Evolutionary conservation across 2,797 vertebrate species (phyloP).

Genomic region (Argya squamiceps): DNA sequence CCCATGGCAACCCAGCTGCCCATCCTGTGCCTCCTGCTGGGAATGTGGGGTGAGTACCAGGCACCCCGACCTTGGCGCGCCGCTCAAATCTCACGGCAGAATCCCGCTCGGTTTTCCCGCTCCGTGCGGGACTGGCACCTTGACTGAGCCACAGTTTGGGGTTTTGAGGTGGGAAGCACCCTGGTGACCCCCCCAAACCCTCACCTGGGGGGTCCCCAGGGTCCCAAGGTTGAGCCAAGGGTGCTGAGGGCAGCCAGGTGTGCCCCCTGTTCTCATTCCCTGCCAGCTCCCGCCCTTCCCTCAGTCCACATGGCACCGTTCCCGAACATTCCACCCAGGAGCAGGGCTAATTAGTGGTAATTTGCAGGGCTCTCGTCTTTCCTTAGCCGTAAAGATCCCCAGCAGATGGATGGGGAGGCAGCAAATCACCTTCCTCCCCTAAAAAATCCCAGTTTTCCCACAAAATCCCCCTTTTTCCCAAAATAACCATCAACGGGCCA

Average conservation of each 20-base stretch:
- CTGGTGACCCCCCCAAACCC: neutral
- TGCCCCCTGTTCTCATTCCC: neutral
- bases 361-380: accelerated
- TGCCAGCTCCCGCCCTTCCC: accelerated
- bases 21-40: slow-evolving; percentile 5
- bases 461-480: neutral
- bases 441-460: neutral
- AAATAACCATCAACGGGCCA: accelerated
- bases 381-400: neutral
- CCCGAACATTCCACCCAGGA: accelerated
- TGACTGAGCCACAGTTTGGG: accelerated
- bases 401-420: neutral
- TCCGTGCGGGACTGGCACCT: accelerated
- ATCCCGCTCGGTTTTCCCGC: accelerated
- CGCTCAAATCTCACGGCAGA: accelerated
- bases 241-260: neutral
- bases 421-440: accelerated
- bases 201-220: no score
- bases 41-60: slow-evolving; percentile 38
- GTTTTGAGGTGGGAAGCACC: accelerated
- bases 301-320: accelerated
- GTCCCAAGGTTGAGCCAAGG: accelerated
- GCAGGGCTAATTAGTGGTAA: accelerated
- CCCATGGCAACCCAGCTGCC: slow-evolving; percentile 42
- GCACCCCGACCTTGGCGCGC: accelerated